phyloP scores from a whole-genome alignment of 2,113 vertebrate species.

The Peromyscus californicus region DNA sequence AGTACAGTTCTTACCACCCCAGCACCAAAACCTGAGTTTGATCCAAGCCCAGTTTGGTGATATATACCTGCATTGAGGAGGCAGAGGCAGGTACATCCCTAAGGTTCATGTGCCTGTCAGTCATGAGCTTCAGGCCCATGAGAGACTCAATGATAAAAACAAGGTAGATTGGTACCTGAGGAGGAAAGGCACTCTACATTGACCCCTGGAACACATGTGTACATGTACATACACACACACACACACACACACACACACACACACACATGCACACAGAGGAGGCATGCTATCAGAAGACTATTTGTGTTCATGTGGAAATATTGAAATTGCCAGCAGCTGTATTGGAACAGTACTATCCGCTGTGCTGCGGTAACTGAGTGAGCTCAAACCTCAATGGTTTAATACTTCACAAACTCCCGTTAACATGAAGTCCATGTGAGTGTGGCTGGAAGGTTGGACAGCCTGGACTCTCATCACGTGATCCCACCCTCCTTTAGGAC shows the following conservation, averaged over 20 bases:
- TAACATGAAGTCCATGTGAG: background rate
- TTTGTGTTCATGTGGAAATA: constrained; percentile 21
- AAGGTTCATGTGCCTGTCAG: background rate
- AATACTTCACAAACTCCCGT: background rate
- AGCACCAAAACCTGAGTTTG: background rate
- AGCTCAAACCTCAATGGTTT: background rate
- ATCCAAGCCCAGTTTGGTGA: background rate
- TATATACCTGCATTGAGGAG: too few relatives aligned
- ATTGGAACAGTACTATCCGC: background rate
- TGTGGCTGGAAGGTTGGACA: background rate
- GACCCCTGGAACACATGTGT: background rate
- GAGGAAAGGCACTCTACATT: background rate
- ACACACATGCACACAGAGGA: background rate
- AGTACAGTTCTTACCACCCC: background rate
- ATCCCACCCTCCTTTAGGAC: background rate
- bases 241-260: background rate
- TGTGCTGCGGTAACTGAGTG: background rate
- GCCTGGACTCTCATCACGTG: background rate
- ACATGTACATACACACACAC: background rate
- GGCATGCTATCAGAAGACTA: background rate
- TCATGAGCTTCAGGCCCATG: background rate
- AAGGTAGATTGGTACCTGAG: background rate
- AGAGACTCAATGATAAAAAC: background rate
- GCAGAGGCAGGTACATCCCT: background rate
- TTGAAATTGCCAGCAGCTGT: constrained; percentile 41